Conservation (phyloP, 2,888 invertebrate genomes). For the Arge pagana region DNA sequence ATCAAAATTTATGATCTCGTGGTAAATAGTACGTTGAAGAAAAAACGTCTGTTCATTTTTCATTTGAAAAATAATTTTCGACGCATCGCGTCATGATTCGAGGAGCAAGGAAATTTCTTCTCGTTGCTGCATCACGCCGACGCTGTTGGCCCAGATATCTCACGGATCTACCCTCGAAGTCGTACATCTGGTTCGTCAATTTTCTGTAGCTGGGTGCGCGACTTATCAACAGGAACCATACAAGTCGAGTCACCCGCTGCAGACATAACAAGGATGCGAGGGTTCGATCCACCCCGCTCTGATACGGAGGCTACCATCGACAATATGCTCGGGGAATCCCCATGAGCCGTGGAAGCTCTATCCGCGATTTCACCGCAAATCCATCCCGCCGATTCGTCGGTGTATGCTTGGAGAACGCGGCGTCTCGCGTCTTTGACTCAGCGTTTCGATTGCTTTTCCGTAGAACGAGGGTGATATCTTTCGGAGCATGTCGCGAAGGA, state of each 20-base stretch:
- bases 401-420: too few species aligned
- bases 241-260: constrained; percentile 12
- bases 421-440: too few species aligned
- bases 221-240: constrained; percentile 44
- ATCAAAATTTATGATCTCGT: too few species aligned
- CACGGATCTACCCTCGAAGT: constrained; percentile 30
- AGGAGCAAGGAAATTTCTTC: too few species aligned
- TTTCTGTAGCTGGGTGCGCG: constrained; percentile 25
- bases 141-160: constrained; percentile 16
- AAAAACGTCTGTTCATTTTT: too few species aligned
- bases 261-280: constrained; percentile 1
- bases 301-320: not conserved
- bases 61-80: too few species aligned
- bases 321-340: constrained; percentile 3
- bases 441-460: too few species aligned
- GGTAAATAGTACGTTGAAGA: too few species aligned
- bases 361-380: constrained; percentile 26
- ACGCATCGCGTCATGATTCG: too few species aligned
- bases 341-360: constrained; percentile 6
- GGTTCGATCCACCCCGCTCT: constrained; percentile 2
- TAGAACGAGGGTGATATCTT: too few species aligned
- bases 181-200: too few species aligned
- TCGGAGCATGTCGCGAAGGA: constrained; percentile 2
- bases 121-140: too few species aligned
- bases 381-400: constrained; percentile 25